Evolutionary conservation across 2,888 invertebrate genomes (phyloP).

Genomic region (Caenorhabditis wallacei): DNA sequence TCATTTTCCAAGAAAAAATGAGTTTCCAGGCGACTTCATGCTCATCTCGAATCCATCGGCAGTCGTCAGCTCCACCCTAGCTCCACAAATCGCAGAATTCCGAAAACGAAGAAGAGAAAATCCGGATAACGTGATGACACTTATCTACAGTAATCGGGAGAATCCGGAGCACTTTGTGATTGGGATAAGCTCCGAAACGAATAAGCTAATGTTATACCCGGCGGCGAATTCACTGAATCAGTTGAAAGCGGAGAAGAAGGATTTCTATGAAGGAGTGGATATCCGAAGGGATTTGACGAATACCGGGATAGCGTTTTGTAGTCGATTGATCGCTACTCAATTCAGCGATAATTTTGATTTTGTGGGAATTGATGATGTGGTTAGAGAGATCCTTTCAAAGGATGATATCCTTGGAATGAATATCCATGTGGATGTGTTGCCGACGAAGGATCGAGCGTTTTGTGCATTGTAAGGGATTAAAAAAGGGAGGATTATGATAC

Average conservation of each 20-base stretch:
- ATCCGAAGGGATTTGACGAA: constrained; percentile 76
- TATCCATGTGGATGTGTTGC: constrained; percentile 77
- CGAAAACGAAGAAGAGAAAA: constrained; percentile 69
- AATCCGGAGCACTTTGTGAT: constrained; percentile 60
- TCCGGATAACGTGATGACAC: constrained; percentile 76
- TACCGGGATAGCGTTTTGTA: constrained; percentile 77
- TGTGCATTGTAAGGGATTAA: constrained; percentile 59
- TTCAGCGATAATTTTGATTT: constrained; percentile 82
- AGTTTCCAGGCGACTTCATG: constrained; percentile 76
- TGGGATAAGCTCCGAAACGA: constrained; percentile 65
- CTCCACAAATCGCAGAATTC: constrained; percentile 68
- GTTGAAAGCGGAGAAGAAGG: constrained; percentile 68
- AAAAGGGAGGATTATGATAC: no score
- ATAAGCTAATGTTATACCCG: constrained; percentile 72
- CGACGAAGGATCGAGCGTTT: constrained; percentile 64
- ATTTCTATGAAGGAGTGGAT: constrained; percentile 68
- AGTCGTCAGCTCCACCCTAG: constrained; percentile 69
- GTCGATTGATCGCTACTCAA: constrained; percentile 72
- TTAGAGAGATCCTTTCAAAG: constrained; percentile 79
- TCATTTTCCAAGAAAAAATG: no score
- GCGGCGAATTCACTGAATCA: constrained; percentile 51
- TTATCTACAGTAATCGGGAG: constrained; percentile 67
- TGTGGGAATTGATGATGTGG: constrained; percentile 75
- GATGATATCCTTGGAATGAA: constrained; percentile 78
- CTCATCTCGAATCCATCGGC: constrained; percentile 75